Evolutionary conservation across 2,888 invertebrate genomes (phyloP), one percentile per base, ranked within the genome.

Genomic region (Sesia apiformis): DNA sequence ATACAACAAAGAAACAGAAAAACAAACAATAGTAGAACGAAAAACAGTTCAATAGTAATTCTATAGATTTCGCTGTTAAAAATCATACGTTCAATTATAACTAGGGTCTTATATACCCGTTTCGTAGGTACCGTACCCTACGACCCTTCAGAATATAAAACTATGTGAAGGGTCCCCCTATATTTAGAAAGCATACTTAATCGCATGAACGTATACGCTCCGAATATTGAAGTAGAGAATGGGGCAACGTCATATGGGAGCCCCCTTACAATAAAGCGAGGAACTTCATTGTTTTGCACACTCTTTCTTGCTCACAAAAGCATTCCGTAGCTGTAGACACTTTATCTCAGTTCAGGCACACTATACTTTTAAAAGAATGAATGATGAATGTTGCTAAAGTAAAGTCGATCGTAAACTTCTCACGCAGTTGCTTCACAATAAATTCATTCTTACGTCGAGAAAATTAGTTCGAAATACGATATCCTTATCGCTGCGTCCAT

Each of bases 151-250:
- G 59, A 56, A 81, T 66, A 81, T 79, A 83, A 84, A 83, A 77
- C 74, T 81, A 86, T 81, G 71, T 86, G 79, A 70, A 74, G 66
- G 74, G 66, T 66, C 75, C 76, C 76, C 84, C 84, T 83, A 80
- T 84, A 82, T 86, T 87, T 84, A 81, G 79, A 81, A 80, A 81
- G 84, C 80, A 80, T 76, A 81, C 83, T 87, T 85, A 84, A 86
- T 85, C 83, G 84, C 81, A 73, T 78, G 76, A 84, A 78, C 78
- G 83, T 76, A 23, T 23, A 74, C 81, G 78, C 77, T 77, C 66
- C 66, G 81, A 86, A 87, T 87, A 86, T 86, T 86, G 82, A 84
- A 84, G 70, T 72, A 63, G 70, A 82, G 83, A 82, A 82, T 78
- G 79, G 85, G 82, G 84, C 77, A 77, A 75, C 84, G 82, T 86